Conservation (phyloP, 2,888 invertebrate species). For the Dicyrtoma fusca region DNA sequence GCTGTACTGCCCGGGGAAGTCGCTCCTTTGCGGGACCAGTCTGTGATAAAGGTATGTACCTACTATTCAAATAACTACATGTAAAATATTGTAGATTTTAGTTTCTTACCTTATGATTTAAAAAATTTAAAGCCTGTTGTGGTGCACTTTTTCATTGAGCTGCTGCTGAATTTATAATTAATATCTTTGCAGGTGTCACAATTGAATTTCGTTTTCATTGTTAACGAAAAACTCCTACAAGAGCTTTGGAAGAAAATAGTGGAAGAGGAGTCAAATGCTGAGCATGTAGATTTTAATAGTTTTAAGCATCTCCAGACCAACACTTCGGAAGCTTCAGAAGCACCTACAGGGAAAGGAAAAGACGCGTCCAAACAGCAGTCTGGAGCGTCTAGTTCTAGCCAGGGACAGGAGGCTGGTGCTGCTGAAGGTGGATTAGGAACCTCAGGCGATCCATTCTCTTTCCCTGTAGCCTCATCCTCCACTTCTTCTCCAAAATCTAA, state of each 20-base stretch:
- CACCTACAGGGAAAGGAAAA: too few species aligned
- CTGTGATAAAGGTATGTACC: conserved; percentile 80
- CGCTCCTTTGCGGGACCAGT: conserved; percentile 87
- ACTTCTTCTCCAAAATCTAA: too few species aligned
- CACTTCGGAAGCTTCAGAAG: too few species aligned
- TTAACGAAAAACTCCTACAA: conserved; percentile 42
- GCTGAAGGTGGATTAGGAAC: too few species aligned
- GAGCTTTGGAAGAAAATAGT: conserved; percentile 36
- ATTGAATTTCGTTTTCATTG: conserved; percentile 51
- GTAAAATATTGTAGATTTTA: conserved; percentile 7
- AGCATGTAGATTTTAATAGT: conserved; percentile 24
- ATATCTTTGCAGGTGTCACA: conserved; percentile 44
- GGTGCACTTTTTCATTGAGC: not conserved
- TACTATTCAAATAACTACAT: not conserved
- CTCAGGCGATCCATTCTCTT: too few species aligned
- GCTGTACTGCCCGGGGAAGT: conserved; percentile 87
- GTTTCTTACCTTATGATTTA: not conserved
- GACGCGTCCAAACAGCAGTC: too few species aligned
- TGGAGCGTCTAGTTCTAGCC: too few species aligned
- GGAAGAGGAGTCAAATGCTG: conserved; percentile 35
- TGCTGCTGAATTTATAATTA: not conserved
- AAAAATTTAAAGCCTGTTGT: not conserved
- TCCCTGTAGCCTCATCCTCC: too few species aligned
- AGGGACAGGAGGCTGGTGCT: too few species aligned
- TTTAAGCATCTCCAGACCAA: too few species aligned